These are phyloP conservation scores for Holcopasites calliopsidis DNA, from an alignment of 1,140 invertebrate species.

Conservation along the genomic window DNA sequence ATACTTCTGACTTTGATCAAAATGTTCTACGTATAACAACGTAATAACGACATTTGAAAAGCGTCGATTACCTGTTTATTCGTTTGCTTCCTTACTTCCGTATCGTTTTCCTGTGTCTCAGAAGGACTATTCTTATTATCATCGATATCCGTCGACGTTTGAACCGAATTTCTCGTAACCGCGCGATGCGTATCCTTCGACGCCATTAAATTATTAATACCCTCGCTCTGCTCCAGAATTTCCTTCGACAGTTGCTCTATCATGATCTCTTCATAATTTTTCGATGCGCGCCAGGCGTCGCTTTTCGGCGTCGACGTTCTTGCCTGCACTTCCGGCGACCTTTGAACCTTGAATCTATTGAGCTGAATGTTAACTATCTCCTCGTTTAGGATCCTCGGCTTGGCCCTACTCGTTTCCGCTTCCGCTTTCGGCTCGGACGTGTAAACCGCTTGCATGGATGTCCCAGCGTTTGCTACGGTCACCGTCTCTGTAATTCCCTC, in stretches of 20 bases:
- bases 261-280: conserved; percentile 56
- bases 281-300: conserved; percentile 2
- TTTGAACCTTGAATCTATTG: conserved; percentile 54
- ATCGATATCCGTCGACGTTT: neutral
- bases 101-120: conserved; percentile 1
- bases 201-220: conserved; percentile 16
- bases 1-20: too few relatives aligned
- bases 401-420: conserved; percentile 19
- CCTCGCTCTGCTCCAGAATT: conserved; percentile 74
- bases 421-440: conserved; percentile 34
- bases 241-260: conserved; percentile 71
- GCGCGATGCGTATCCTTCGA: conserved; percentile 12
- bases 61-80: conserved; percentile 35
- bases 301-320: conserved; percentile 15
- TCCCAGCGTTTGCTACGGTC: conserved; percentile 17
- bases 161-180: neutral
- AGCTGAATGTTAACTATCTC: conserved; percentile 66
- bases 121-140: neutral
- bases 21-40: too few relatives aligned
- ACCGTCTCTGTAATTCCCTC: conserved; percentile 7
- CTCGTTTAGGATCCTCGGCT: conserved; percentile 68
- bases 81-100: neutral
- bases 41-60: conserved; percentile 10
- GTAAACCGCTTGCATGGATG: conserved; percentile 27
- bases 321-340: conserved; percentile 23